Percentiles rank a stretch among this genome's conserved stretches.
Evolutionary conservation across 1,140 invertebrate species (phyloP).

Genomic region (Littorina saxatilis): DNA sequence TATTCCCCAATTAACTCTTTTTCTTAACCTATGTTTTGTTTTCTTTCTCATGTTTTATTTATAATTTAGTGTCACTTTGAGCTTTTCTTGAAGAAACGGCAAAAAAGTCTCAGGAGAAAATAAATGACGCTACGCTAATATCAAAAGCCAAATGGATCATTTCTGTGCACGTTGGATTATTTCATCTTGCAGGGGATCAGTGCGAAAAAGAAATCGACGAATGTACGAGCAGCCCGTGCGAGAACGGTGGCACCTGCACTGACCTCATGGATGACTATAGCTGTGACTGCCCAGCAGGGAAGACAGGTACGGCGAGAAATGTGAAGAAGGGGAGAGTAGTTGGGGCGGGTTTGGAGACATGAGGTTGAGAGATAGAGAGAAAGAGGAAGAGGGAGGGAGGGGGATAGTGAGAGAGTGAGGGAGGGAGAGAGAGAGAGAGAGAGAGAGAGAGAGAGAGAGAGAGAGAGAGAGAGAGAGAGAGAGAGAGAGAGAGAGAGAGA

Average conservation of each 20-base stretch:
- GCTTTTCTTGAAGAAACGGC: too few species aligned
- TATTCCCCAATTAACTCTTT: neutral
- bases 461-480: too few species aligned
- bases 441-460: too few species aligned
- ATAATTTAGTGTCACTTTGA: neutral
- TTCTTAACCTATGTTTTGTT: neutral
- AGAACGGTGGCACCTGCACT: constrained; percentile 54
- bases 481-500: too few species aligned
- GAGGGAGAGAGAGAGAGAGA: neutral
- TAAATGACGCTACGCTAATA: too few species aligned
- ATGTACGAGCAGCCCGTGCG: constrained; percentile 78
- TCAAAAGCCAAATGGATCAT: too few species aligned
- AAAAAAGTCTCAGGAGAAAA: too few species aligned
- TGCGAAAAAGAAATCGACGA: constrained; percentile 48
- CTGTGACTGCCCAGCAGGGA: neutral
- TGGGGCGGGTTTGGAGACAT: neutral
- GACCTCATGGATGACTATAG: constrained; percentile 21
- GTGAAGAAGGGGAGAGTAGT: neutral
- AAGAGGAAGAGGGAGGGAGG: neutral
- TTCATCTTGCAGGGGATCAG: neutral
- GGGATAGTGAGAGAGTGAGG: neutral
- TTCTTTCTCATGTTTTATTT: neutral
- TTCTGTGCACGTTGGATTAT: too few species aligned
- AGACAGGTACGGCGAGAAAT: neutral
- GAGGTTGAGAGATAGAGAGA: too few species aligned